Evolutionary conservation across 2,888 invertebrate species (phyloP).

Genomic region (Cantharis rustica): DNA sequence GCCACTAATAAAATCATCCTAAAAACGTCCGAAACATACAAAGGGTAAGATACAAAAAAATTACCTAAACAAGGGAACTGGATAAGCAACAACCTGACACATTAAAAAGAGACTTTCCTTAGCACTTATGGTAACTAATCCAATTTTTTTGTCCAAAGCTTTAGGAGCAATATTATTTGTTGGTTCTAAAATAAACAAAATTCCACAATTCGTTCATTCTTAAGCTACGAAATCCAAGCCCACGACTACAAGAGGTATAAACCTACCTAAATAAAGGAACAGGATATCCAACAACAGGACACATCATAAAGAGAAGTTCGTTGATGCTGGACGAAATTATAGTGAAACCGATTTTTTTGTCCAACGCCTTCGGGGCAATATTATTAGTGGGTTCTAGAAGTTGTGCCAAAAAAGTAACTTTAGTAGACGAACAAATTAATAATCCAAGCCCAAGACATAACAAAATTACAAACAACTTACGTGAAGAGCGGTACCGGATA

Average conservation of each 20-base stretch:
- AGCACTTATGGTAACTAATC: conserved; percentile 56
- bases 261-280: conserved; percentile 74
- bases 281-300: conserved; percentile 73
- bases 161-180: conserved; percentile 70
- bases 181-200: conserved; percentile 63
- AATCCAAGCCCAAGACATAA: conserved; percentile 17
- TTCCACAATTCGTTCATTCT: not conserved
- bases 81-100: conserved; percentile 72
- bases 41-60: not conserved
- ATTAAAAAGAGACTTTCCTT: conserved; percentile 63
- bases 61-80: conserved; percentile 74
- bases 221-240: not conserved
- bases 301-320: conserved; percentile 65
- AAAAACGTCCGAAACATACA: conserved; percentile 10
- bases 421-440: conserved; percentile 4
- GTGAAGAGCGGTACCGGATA: conserved; percentile 73
- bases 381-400: conserved; percentile 71
- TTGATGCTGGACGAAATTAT: conserved; percentile 37
- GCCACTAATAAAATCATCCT: not conserved
- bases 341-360: conserved; percentile 56
- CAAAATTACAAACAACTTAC: conserved; percentile 55
- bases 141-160: conserved; percentile 57
- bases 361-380: conserved; percentile 62
- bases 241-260: conserved; percentile 38
- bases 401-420: not conserved